Base-by-base conservation (phyloP, 2,797 vertebrate genomes). In the Spinus olivaceus region DNA sequence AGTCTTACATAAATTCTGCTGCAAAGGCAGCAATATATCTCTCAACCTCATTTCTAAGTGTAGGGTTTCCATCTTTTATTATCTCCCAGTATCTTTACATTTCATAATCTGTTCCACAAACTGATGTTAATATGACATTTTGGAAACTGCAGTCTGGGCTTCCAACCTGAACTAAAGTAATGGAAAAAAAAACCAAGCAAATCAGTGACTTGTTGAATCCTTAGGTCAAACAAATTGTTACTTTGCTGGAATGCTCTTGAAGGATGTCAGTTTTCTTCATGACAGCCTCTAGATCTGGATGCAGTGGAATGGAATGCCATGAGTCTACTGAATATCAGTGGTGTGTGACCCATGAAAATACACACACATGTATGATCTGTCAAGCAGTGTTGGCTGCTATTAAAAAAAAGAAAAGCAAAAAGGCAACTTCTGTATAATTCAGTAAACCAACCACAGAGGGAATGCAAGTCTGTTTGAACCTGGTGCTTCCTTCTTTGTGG, bases 271-370 rank as follows among this genome's bases (percentile, higher is more conserved):
- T 70, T 91, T 80, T 79, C 82, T 74, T 67, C 6, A 3, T 66
- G 89, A 80, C 87, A 89, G 63, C 65, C 42, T 77, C 78, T 42
- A 79, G 65, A 25, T 28, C 66, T 76, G n/a, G 47, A 77, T 88
- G 69, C 53, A 84, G 0, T 33, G 67, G 39, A 80, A 87, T 46
- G 47, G 73, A 66, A 53, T 79, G 25, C 28, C 72, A 8, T 60
- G 32, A 44, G 32, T 56, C 27, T 90, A 41, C 61, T 61, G 61
- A 86, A 61, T 93, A 81, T 63, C 80, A 63, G 0, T 32, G 27
- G n/a, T 5, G 3, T 42, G 32, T 95, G 94, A 95, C 56, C 88
- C 80, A 81, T 78, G 90, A 96, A 97, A 94, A 96, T 71, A 32
- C 87, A 92, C 1, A 2, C 35, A 44, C 53, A 28, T 32, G 28